These are phyloP conservation scores for Podarcis lilfordi DNA, from an alignment of 2,797 vertebrate species.

Conservation along the genomic window DNA sequence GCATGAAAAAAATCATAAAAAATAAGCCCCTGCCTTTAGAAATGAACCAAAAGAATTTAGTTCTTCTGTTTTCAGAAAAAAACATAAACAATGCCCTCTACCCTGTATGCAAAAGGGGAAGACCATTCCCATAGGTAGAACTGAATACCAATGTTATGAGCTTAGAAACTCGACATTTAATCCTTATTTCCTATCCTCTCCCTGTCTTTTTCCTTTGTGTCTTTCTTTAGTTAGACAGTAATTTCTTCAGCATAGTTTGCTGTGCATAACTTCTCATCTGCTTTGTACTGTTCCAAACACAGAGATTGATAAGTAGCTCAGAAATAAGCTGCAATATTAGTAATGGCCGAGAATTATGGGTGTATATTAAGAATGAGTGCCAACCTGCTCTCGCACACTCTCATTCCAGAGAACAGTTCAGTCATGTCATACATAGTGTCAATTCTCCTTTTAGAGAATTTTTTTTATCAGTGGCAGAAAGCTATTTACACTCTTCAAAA, in stretches of 20 bases:
- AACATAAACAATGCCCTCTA: not conserved
- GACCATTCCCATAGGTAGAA: not conserved
- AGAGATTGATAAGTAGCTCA: not conserved
- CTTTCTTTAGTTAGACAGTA: not conserved
- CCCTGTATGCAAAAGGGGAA: not conserved
- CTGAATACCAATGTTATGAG: not conserved
- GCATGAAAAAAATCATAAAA: not conserved
- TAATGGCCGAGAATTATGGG: not conserved
- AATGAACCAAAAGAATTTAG: not conserved
- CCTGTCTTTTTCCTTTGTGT: not conserved
- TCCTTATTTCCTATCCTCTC: not conserved
- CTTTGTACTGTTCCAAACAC: not conserved
- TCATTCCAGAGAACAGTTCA: slow-evolving; percentile 28
- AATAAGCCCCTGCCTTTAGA: not conserved
- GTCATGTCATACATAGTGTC: slow-evolving; percentile 8
- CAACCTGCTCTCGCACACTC: not conserved
- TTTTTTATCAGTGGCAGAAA: slow-evolving; percentile 38
- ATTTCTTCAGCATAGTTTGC: not conserved
- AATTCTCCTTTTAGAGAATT: slow-evolving; percentile 1
- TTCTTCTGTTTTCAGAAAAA: not conserved
- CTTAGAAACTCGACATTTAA: not conserved
- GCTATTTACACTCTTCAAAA: slow-evolving; percentile 28
- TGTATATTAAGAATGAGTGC: not conserved
- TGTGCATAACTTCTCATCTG: not conserved
- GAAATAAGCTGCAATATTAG: not conserved